These are phyloP conservation scores for Galago senegalensis DNA, from an alignment of 2,797 vertebrate genomes.

Conservation along the genomic window DNA sequence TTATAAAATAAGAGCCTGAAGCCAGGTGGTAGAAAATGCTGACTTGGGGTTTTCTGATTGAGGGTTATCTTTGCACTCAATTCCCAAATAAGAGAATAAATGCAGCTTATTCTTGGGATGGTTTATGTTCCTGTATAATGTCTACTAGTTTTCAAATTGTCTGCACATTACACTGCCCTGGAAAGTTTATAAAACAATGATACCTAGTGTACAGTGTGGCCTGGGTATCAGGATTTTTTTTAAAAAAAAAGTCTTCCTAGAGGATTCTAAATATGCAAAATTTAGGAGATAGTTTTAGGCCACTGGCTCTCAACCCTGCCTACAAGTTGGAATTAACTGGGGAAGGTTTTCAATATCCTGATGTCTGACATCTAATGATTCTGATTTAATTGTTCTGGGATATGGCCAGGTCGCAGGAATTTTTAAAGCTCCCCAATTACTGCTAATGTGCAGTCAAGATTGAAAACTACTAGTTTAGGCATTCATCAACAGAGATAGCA, in stretches of 20 bases:
- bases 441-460: not conserved
- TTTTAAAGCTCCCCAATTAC: not conserved
- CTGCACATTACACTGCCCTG: not conserved
- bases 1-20: constrained; percentile 67
- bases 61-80: constrained; percentile 32
- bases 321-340: not conserved
- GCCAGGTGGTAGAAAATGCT: constrained; percentile 36
- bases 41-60: constrained; percentile 29
- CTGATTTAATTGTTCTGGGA: not conserved
- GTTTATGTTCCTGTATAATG: not conserved
- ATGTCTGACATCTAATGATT: not conserved
- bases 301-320: constrained; percentile 18
- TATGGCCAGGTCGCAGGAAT: not conserved
- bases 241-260: not conserved
- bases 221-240: not conserved
- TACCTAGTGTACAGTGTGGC: not conserved
- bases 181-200: not conserved
- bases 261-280: not conserved
- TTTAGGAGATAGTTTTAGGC: constrained; percentile 20
- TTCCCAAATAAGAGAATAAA: constrained; percentile 13
- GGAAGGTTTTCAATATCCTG: not conserved
- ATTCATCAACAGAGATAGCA: not conserved
- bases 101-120: not conserved
- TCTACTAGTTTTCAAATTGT: not conserved
- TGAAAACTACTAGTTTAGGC: constrained; percentile 8